Base-by-base conservation (phyloP, 2,888 invertebrate genomes). In the Drosophila meridionalis region DNA sequence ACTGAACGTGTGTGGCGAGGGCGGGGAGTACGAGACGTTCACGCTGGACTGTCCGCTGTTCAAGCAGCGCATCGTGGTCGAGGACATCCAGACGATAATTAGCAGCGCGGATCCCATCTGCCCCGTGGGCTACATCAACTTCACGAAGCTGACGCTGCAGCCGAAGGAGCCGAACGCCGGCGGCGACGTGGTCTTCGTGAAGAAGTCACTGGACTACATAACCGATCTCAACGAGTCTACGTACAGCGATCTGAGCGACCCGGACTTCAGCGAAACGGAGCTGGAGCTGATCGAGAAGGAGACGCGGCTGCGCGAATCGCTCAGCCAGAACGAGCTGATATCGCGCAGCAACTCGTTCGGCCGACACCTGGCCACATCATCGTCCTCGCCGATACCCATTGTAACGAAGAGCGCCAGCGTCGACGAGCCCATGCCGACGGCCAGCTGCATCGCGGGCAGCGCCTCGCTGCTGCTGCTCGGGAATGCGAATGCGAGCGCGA, bases 1-100 rank as follows among this genome's bases (percentile, higher is more conserved):
- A 61, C 94, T 98, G 77, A 98, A 98, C 94, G 96, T 99, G 48
- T 99, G 99, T 93, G 99, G 99, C 28, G 99, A 99, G 94, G 99
- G 99, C 55, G 99, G 99, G 61, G 99, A 99, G 93, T 99, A 99
- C 92, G 99, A 99, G 94, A 98, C 99, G 38, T 97, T 99, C 92
- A 99, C 99, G 8, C 94, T 99, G 73, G 99, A 99, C 94, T 99
- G 99, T 93, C 99, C 99, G 7, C 94, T 99, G 73, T 99, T 99
- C 94, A 96, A 95, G 92, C 97, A 97, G 93, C 95, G 95, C 92
- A 96, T 99, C 93, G 95, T 97, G 82, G 95, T 99, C 92, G 97
- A 97, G 93, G 96, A 97, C 88, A 96, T 95, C 85, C 97, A 98
- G 94, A 95, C 96, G 87, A 95, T 99, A 69, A 95, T 97, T 80